phyloP scores from a whole-genome alignment of 1,140 invertebrate species.

The Macrotrachela quadricornifera region DNA sequence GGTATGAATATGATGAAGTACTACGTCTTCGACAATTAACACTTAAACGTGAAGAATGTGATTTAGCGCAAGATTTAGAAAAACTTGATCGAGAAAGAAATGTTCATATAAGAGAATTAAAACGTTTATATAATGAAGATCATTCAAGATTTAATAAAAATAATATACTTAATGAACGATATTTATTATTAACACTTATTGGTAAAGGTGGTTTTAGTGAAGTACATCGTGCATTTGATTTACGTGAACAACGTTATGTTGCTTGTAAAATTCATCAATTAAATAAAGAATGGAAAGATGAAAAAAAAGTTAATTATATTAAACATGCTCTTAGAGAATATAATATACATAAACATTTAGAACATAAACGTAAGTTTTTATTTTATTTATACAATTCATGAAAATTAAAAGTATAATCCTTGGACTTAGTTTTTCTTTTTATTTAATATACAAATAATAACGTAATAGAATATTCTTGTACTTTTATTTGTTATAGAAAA shows the following conservation, averaged over 20 bases:
- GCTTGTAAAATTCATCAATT: slow-evolving; percentile 99
- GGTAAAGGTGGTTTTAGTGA: slow-evolving; percentile 98
- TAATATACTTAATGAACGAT: slow-evolving; percentile 67
- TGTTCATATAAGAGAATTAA: slow-evolving; percentile 91
- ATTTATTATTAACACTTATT: slow-evolving; percentile 80
- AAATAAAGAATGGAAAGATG: slow-evolving; percentile 99
- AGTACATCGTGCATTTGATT: slow-evolving; percentile 94
- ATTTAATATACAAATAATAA: too few species aligned
- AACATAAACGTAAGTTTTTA: slow-evolving; percentile 95
- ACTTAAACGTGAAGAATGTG: slow-evolving; percentile 91
- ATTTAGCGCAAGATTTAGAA: slow-evolving; percentile 90
- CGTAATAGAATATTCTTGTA: too few species aligned
- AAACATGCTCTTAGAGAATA: slow-evolving; percentile 99
- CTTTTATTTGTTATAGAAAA: too few species aligned
- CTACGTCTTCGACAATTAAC: slow-evolving; percentile 70
- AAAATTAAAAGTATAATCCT: too few species aligned
- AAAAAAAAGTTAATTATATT: slow-evolving; percentile 99
- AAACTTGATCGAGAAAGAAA: slow-evolving; percentile 93
- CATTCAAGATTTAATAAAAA: slow-evolving; percentile 77
- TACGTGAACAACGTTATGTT: slow-evolving; percentile 89
- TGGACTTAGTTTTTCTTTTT: too few species aligned
- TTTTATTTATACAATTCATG: too few species aligned
- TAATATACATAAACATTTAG: slow-evolving; percentile 93
- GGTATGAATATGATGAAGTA: slow-evolving; percentile 38
- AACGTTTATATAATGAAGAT: slow-evolving; percentile 97